These are phyloP conservation scores for Diarsia mendica DNA, from an alignment of 2,888 invertebrate species.

Conservation along the genomic window DNA sequence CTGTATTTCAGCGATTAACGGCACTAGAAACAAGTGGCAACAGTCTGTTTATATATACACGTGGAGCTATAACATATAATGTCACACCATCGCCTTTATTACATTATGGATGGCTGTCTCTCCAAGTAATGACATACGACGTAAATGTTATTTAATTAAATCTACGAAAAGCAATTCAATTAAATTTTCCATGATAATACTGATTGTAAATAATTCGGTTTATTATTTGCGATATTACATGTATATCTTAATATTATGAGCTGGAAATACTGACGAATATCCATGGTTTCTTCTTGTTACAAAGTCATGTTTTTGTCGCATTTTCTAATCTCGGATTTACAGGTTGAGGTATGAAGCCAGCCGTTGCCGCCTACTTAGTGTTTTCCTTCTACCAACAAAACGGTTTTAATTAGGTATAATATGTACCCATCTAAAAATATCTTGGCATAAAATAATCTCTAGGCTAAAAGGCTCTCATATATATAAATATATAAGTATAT, in stretches of 20 bases:
- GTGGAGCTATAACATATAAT: constrained; percentile 5
- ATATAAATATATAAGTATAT: too few relatives aligned
- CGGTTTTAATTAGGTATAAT: constrained; percentile 34
- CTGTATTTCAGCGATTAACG: constrained; percentile 46
- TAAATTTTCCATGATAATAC: constrained; percentile 32
- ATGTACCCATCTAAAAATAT: constrained; percentile 20
- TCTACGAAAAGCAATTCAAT: constrained; percentile 47
- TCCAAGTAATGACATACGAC: constrained; percentile 39
- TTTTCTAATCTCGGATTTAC: constrained; percentile 15
- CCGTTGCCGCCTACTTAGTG: constrained; percentile 52
- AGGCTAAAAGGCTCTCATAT: constrained; percentile 47
- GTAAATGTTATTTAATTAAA: constrained; percentile 49
- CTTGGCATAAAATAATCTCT: constrained; percentile 43
- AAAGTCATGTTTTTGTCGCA: not conserved
- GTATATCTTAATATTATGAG: not conserved
- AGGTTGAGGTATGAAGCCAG: constrained; percentile 43
- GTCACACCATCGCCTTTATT: constrained; percentile 50
- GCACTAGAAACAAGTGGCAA: constrained; percentile 18
- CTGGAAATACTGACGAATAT: not conserved
- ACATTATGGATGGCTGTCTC: constrained; percentile 34
- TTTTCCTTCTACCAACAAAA: constrained; percentile 68
- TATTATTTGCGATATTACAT: constrained; percentile 18
- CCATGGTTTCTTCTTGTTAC: constrained; percentile 1
- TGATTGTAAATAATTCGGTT: constrained; percentile 41
- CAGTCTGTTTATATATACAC: constrained; percentile 10